These are phyloP conservation scores for Ibycter americanus DNA, from an alignment of 2,797 vertebrate genomes.

Conservation along the genomic window DNA sequence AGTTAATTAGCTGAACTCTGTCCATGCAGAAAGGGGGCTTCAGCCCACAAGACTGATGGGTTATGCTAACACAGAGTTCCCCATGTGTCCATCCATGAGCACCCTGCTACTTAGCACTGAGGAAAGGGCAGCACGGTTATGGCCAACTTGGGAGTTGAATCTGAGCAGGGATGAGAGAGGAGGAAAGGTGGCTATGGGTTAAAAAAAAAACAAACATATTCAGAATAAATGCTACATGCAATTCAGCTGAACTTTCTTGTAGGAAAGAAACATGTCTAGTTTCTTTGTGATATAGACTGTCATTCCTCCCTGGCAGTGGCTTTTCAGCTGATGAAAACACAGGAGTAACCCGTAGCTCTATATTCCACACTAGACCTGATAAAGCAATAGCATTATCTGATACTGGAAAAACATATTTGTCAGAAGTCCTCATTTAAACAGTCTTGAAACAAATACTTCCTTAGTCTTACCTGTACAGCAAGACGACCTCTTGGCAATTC, in stretches of 20 bases:
- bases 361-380: background rate
- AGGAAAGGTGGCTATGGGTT: background rate
- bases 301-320: background rate
- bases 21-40: background rate
- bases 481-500: background rate
- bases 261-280: background rate
- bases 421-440: background rate
- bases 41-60: background rate
- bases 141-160: background rate
- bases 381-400: background rate
- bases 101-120: background rate
- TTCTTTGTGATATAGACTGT: background rate
- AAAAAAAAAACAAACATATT: background rate
- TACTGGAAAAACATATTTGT: background rate
- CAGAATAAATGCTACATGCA: background rate
- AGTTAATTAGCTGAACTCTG: background rate
- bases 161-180: background rate
- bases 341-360: background rate
- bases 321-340: background rate
- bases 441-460: background rate
- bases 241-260: background rate
- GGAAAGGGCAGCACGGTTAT: background rate
- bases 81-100: fast-evolving
- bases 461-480: background rate
- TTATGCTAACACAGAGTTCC: background rate